Conservation (phyloP, 2,797 vertebrate genomes). For the Austrolebias charrua region DNA sequence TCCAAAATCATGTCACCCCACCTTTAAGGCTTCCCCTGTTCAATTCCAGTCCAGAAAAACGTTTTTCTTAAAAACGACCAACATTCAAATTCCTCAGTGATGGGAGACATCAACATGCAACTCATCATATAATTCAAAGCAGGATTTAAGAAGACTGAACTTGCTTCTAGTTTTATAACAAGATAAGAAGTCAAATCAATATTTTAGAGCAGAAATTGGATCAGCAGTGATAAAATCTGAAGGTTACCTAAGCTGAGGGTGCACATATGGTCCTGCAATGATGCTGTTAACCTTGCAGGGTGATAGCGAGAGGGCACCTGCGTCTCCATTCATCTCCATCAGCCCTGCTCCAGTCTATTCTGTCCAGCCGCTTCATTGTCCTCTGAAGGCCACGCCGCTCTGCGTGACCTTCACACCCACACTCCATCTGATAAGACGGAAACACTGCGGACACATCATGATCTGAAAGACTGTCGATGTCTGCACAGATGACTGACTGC, state of each 20-base stretch:
- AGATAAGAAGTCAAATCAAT: slow-evolving; percentile 20
- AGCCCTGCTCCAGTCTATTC: slow-evolving; percentile 42
- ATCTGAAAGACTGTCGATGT: slow-evolving; percentile 18
- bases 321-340: slow-evolving; percentile 56
- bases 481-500: slow-evolving; percentile 8
- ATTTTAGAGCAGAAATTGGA: slow-evolving; percentile 11
- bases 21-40: no score
- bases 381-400: slow-evolving; percentile 48
- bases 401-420: slow-evolving; percentile 55
- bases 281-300: slow-evolving; percentile 53
- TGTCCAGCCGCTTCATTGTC: slow-evolving; percentile 61
- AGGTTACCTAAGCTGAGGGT: slow-evolving; percentile 5
- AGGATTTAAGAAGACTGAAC: no score
- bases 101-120: no score
- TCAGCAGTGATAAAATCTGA: slow-evolving; percentile 21
- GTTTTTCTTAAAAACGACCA: no score
- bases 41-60: no score
- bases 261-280: slow-evolving; percentile 33
- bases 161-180: neutral
- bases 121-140: no score
- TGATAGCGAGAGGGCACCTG: slow-evolving; percentile 40
- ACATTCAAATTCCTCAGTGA: no score
- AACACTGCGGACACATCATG: slow-evolving; percentile 30
- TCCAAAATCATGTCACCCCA: no score
- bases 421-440: slow-evolving; percentile 47